phyloP scores from a whole-genome alignment of 2,888 invertebrate species.

The Agrotis exclamationis region DNA sequence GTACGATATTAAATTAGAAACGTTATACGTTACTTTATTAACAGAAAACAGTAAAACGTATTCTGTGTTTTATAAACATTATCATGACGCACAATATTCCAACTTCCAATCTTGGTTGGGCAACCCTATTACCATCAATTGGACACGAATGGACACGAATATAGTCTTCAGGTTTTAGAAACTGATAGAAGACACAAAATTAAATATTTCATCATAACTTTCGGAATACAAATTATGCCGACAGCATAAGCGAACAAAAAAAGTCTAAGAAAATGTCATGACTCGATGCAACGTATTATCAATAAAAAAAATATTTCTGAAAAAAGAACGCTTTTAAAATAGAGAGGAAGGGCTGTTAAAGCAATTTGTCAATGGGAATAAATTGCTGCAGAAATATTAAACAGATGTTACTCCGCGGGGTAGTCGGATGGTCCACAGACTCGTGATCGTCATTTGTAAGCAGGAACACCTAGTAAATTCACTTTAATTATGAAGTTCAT shows the following conservation, averaged over 20 bases:
- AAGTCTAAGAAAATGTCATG: background rate
- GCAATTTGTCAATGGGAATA: slow-evolving; percentile 69
- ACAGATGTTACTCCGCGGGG: slow-evolving; percentile 68
- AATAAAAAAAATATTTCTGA: background rate
- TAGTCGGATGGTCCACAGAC: slow-evolving; percentile 27
- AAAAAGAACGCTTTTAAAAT: slow-evolving; percentile 14
- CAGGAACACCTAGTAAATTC: slow-evolving; percentile 49
- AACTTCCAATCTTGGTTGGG: no score
- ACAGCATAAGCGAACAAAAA: background rate
- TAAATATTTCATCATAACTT: no score
- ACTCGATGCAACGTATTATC: background rate
- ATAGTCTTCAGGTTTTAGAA: no score
- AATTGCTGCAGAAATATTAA: slow-evolving; percentile 70
- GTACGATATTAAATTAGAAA: background rate
- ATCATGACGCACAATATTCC: no score
- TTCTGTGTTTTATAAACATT: no score
- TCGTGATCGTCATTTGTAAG: slow-evolving; percentile 69
- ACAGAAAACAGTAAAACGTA: no score
- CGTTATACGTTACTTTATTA: no score
- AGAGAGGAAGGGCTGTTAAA: slow-evolving; percentile 42
- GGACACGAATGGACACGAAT: no score
- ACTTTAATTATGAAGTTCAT: slow-evolving; percentile 48
- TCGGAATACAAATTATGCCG: no score
- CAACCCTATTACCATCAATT: no score
- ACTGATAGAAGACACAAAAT: no score